Percentiles rank a stretch among this genome's conserved stretches.
These are phyloP conservation scores for Cromileptes altivelis DNA, from an alignment of 2,113 vertebrate genomes.

Conservation along the genomic window DNA sequence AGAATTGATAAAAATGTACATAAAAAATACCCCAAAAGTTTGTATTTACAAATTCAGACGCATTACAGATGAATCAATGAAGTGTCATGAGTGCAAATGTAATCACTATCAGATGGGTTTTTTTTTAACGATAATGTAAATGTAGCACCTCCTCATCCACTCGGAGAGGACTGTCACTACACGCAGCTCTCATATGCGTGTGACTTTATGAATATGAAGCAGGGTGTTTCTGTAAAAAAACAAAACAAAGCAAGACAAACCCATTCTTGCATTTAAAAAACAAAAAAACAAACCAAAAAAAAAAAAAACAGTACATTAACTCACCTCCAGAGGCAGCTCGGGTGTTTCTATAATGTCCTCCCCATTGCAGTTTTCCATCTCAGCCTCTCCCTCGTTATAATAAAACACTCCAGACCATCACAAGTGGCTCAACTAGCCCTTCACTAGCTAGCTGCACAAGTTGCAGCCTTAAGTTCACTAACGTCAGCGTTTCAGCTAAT, in stretches of 20 bases:
- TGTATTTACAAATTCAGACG: too few relatives aligned
- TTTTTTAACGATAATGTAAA: too few relatives aligned
- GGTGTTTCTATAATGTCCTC: constrained; percentile 64
- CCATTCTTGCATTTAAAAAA: neutral
- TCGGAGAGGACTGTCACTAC: too few relatives aligned
- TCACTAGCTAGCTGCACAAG: neutral
- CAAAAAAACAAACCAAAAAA: too few relatives aligned
- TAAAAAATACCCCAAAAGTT: too few relatives aligned
- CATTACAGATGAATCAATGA: too few relatives aligned
- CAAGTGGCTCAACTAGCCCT: neutral
- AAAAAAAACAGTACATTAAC: neutral
- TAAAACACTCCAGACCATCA: neutral
- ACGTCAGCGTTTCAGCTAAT: constrained; percentile 11
- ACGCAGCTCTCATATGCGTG: neutral
- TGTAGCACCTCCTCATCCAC: too few relatives aligned
- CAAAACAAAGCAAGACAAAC: too few relatives aligned
- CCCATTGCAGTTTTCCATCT: constrained; percentile 62
- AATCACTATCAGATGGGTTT: too few relatives aligned
- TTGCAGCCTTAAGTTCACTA: neutral
- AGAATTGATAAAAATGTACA: too few relatives aligned
- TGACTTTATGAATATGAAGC: neutral
- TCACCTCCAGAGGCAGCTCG: constrained; percentile 84
- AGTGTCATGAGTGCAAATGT: too few relatives aligned
- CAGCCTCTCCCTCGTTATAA: neutral
- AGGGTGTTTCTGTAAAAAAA: neutral